Evolutionary conservation across 2,888 invertebrate species (phyloP), one percentile per base, ranked within the genome.

Genomic region (Cylindroiulus punctatus): DNA sequence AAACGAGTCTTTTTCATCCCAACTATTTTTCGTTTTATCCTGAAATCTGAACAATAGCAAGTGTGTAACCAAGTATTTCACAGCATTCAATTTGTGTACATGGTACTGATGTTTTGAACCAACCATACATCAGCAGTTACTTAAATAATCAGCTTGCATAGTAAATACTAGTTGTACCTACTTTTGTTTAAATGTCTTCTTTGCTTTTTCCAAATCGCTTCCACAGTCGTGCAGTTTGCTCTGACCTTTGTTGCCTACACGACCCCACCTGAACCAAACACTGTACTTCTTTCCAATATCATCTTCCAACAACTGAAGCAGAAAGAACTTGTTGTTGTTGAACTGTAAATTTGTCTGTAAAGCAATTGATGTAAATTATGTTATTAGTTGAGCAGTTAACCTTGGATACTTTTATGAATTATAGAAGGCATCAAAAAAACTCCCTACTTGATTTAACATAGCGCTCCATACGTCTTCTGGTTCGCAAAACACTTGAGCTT

Each of bases 301-400:
- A 40, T 91, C 91, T 88, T 92, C 90, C 52, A 93, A 88, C 85
- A 92, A 88, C 88, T 92, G 93, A 83, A 92, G 90, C 52, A 92
- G 87, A 89, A 91, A 92, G 88, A 90, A 92, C 89, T 92, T 92
- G 90, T 92, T 92, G 90, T 93, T 93, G 90, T 92, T 92, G 89
- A 91, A 90, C 36, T 90, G 89, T 19, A 92, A 89, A 89, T 92
- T 92, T 0, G 92, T 92, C 92, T 92, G 89, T 32, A 40, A 85
- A 44, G 32, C 17, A 36, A 82, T 17, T 81, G 65, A 57, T 52
- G 26, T 30, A 89, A 89, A 81, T 42, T 84, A 84, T n/a, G 85
- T 85, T n/a, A n/a, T n/a, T 81, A 32, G 30, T 52, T n/a, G 12
- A 81, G 22, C n/a, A 86, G 36, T 85, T 36, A 32, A 30, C 83